Evolutionary conservation across 2,888 invertebrate genomes (phyloP), one percentile per base, ranked within the genome.

Genomic region (Lapara coniferarum): DNA sequence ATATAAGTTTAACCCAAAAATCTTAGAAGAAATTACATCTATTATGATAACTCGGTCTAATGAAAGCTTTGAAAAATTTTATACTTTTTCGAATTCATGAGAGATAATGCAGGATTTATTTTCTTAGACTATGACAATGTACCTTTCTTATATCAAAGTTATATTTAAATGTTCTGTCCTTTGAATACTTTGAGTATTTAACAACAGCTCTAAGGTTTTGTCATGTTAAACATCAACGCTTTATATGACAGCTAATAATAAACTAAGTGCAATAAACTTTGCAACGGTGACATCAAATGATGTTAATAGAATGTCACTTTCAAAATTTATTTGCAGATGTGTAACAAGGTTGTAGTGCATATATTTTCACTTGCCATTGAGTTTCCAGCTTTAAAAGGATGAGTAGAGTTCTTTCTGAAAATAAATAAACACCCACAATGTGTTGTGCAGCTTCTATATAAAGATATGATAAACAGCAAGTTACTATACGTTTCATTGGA

Each of bases 321-420:
- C 44, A 67, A 56, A 56, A 55, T 67, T 55, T 56, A 67, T 66
- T 44, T 53, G 5, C 16, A 53, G 44, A 49, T 49, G 51, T 51
- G 16, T 19, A 66, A 66, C 51, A 66, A 53, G 66, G 25, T 53
- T 44, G 7, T 66, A 66, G n/a, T 44, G 51, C 30, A 66, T 59
- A 30, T 58, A 59, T 16, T 52, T 30, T 25, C 44, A 53, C n/a
- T 16, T 19, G 57, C 30, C 25, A 49, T 14, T 58, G 14, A 14
- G 46, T 46, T 63, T 63, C 13, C 19, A 46, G 63, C 6, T 5
- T 49, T 12, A 13, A 63, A 44, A 63, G 49, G 13, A 49, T 63
- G 13, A 19, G 46, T 63, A 49, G 10, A n/a, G 19, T 59, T 46
- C 12, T 16, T 63, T 63, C 63, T 63, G 63, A 7, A 63, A 63